Percentiles rank a stretch among this genome's conserved stretches.
These are phyloP conservation scores for Psilanteris sp. DNA, from an alignment of 1,140 invertebrate genomes.

Conservation along the genomic window DNA sequence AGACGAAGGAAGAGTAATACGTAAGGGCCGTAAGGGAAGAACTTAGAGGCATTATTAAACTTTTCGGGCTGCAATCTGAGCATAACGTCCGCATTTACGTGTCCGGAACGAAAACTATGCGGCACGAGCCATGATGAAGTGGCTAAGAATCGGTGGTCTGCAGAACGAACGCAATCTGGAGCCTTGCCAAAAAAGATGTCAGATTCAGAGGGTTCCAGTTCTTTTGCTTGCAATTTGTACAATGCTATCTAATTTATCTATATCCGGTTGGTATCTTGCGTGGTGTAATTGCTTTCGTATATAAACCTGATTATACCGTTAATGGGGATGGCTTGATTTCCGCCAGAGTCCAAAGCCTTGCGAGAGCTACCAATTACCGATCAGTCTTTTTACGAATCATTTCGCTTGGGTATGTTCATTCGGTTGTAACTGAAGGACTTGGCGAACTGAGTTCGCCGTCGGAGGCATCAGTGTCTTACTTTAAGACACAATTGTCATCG, in stretches of 20 bases:
- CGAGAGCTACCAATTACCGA: no score
- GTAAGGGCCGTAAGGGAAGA: constrained; percentile 57
- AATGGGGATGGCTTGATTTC: constrained; percentile 17
- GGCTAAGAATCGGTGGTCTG: constrained; percentile 75
- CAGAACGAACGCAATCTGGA: constrained; percentile 71
- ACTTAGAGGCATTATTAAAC: constrained; percentile 72
- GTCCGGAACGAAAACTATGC: constrained; percentile 75
- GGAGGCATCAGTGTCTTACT: no score
- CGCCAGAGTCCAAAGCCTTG: no score
- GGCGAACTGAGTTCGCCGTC: no score
- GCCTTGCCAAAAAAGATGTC: constrained; percentile 70
- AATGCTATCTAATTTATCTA: constrained; percentile 70
- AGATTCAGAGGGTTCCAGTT: constrained; percentile 69
- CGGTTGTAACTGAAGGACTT: no score
- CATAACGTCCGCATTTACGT: constrained; percentile 73
- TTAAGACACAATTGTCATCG: no score
- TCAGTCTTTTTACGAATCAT: no score
- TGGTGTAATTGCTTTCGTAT: constrained; percentile 36
- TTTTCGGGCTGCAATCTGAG: constrained; percentile 67
- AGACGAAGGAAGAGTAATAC: constrained; percentile 48
- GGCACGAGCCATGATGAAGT: constrained; percentile 73
- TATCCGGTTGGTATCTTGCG: constrained; percentile 70
- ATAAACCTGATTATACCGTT: constrained; percentile 50
- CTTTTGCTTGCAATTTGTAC: constrained; percentile 71
- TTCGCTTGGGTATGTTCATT: no score